Base-by-base conservation (phyloP, 1,140 invertebrate genomes). In the Lepidostoma basale region DNA sequence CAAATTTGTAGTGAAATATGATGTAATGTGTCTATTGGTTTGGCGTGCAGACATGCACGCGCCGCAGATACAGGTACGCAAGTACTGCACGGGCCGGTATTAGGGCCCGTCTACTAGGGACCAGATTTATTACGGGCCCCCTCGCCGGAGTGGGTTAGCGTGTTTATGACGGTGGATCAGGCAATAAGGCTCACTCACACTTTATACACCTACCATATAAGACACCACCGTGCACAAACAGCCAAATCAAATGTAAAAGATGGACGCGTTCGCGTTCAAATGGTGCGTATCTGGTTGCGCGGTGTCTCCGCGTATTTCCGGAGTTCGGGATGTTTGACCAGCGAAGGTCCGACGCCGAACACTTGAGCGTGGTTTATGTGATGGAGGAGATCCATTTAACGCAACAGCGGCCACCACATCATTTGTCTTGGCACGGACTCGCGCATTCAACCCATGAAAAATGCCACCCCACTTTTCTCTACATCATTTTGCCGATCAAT, bases 121-220 rank as follows among this genome's bases (percentile, higher is more conserved):
- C 18, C 63, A 66, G 68, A 70, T 65, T 69, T 69, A 69, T 69
- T 25, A 16, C 36, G 6, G 56, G 52, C 40, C 23, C 39, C 40
- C 36, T 33, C 14, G 20, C 18, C 68, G 36, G 45, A 49, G 62
- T 59, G 52, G 59, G 47, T 63, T 56, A 67, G 52, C 59, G 59
- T 68, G 66, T 72, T 72, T 72, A 72, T 64, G 66, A 62, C 62
- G 70, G 66, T 45, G 60, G 36, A 63, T 59, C 67, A 64, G 60
- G 67, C 56, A 23, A 60, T 44, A 60, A 60, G 20, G 23, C 10
- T 8, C 25, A 30, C 28, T 18, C 25, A 14, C 18, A 10, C 12
- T 49, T 12, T 23, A 49, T 22, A 12, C 9, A 8, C 45, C n/a
- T 5, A 49, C n/a, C 22, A 10, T 49, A 49, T 12, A 3, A 49